These are phyloP conservation scores for Entelurus aequoreus DNA, from an alignment of 2,113 vertebrate species.

Conservation along the genomic window DNA sequence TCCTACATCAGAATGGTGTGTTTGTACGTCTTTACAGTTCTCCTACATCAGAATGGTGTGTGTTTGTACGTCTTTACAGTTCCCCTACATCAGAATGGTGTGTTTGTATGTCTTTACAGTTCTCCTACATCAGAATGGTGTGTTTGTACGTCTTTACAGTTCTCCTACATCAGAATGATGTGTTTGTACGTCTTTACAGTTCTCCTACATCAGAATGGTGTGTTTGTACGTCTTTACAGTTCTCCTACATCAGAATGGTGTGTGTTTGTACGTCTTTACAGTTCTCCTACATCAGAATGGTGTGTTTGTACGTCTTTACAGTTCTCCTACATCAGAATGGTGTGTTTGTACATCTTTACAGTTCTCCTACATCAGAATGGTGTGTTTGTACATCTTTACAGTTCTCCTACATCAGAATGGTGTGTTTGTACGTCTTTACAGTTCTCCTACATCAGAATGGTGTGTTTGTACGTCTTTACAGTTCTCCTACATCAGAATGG, in stretches of 20 bases:
- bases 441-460: neutral
- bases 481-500: neutral
- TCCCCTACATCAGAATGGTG: neutral
- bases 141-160: conserved; percentile 56
- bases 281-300: neutral
- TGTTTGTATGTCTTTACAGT: conserved; percentile 56
- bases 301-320: conserved; percentile 56
- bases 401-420: neutral
- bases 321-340: neutral
- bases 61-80: conserved; percentile 56
- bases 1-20: neutral
- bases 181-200: conserved; percentile 56
- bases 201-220: neutral
- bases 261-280: conserved; percentile 56
- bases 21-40: conserved; percentile 57
- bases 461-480: conserved; percentile 56
- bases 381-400: conserved; percentile 56
- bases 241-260: neutral
- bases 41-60: neutral
- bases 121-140: neutral
- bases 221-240: conserved; percentile 56
- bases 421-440: conserved; percentile 56
- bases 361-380: neutral
- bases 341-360: conserved; percentile 56
- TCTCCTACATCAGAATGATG: neutral